Evolutionary conservation across 2,797 vertebrate species (phyloP).

Genomic region (Gambusia yucatana): DNA sequence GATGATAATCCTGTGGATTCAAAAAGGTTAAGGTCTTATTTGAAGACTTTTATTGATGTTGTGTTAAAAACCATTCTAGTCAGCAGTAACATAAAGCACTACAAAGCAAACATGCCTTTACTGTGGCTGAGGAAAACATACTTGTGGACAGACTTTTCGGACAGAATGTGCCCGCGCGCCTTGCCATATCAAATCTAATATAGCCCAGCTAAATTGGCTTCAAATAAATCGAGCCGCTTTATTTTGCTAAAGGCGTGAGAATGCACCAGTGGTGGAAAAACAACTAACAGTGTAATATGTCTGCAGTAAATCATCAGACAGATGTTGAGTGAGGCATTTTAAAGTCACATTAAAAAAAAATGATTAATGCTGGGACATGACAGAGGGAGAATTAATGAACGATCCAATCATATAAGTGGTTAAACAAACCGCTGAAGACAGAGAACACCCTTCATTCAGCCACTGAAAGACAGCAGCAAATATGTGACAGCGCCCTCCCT

Average conservation of each 20-base stretch:
- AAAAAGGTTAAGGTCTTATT: slow-evolving; percentile 8
- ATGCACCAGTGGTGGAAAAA: slow-evolving; percentile 62
- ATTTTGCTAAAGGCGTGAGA: slow-evolving; percentile 56
- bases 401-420: slow-evolving; percentile 71
- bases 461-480: slow-evolving; percentile 56
- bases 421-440: slow-evolving; percentile 57
- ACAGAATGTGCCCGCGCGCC: slow-evolving; percentile 15
- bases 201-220: slow-evolving; percentile 45
- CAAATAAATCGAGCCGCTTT: slow-evolving; percentile 54
- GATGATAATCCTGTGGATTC: slow-evolving; percentile 37
- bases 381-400: slow-evolving; percentile 64
- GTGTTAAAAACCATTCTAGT: slow-evolving; percentile 5
- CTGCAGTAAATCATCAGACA: slow-evolving; percentile 66
- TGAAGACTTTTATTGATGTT: not conserved
- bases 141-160: slow-evolving; percentile 20
- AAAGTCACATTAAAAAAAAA: slow-evolving; percentile 53
- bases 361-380: slow-evolving; percentile 64
- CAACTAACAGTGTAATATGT: slow-evolving; percentile 63
- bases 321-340: slow-evolving; percentile 61
- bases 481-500: slow-evolving; percentile 48
- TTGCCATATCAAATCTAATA: slow-evolving; percentile 54
- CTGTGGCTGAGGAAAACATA: not conserved
- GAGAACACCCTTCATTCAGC: slow-evolving; percentile 59
- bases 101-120: not conserved
- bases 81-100: slow-evolving; percentile 8